Evolutionary conservation across 2,888 invertebrate genomes (phyloP), one percentile per base, ranked within the genome.

Genomic region (Malacosoma neustria): DNA sequence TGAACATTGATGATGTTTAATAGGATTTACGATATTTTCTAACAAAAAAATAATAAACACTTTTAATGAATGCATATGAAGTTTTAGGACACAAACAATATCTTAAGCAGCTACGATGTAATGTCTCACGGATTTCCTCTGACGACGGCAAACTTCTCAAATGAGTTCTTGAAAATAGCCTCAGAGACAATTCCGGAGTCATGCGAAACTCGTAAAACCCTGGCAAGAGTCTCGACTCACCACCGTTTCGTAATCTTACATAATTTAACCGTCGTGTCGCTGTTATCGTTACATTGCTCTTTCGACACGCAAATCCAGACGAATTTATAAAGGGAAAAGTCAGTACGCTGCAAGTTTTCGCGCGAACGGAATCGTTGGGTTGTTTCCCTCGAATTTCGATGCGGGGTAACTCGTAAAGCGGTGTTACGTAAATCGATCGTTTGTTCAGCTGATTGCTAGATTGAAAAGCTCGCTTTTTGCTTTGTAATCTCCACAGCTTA

Each of bases 141-240:
- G 72, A 76, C 71, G 75, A 75, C 67, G 54, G 49, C 55, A 67
- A 75, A 80, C 67, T 81, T 77, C 65, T 57, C 57, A 69, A 75
- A 76, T 72, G 68, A 70, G 70, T 65, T 72, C 57, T 63, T 55
- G 62, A 68, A 67, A 67, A 73, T 70, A 69, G 67, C 63, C 61
- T 65, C 57, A 51, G 46, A 57, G 57, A 65, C 69, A 67, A 75
- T 72, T 71, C 63, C 61, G 57, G 61, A 71, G 70, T 68, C 75
- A 71, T 75, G 71, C 67, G 59, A 70, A 75, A 67, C 70, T 76
- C 79, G 73, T 81, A 79, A 82, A 81, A 77, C 61, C 68, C 63
- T 52, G 56, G 52, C 54, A 57, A 60, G 58, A 64, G 65, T 55
- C 58, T 62, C 60, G 54, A 58, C 51, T 63, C 61, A 62, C 69